phyloP scores from a whole-genome alignment of 2,888 invertebrate species.

The Drosophila kokeensis region DNA sequence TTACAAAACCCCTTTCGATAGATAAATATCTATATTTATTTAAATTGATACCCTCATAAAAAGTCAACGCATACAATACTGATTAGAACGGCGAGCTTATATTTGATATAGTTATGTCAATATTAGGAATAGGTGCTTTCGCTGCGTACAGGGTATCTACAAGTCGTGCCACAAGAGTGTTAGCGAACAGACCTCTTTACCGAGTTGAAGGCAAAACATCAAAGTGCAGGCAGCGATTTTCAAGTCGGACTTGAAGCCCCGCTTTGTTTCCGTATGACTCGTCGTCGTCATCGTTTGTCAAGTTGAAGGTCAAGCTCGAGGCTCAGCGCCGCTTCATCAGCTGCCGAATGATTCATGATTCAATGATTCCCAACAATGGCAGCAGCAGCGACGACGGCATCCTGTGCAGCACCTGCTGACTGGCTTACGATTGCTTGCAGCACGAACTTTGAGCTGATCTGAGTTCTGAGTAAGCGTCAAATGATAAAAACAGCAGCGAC shows the following conservation, averaged over 20 bases:
- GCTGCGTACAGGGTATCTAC: background rate
- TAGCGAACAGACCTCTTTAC: background rate
- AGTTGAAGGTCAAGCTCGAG: conserved; percentile 72
- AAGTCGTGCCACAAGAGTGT: background rate
- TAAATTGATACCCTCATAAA: background rate
- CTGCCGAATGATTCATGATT: conserved; percentile 50
- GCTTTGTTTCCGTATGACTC: conserved; percentile 78
- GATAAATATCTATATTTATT: background rate
- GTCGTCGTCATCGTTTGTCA: conserved; percentile 50
- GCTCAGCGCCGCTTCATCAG: conserved; percentile 21
- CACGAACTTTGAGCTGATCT: conserved; percentile 9
- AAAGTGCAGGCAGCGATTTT: conserved; percentile 63
- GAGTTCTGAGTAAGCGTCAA: conserved; percentile 37
- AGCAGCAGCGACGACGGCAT: conserved; percentile 11
- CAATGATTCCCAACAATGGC: conserved; percentile 1
- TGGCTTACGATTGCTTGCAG: conserved; percentile 20
- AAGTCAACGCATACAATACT: background rate
- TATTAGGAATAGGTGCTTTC: background rate
- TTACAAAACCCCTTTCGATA: background rate
- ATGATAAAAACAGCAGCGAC: conserved; percentile 41
- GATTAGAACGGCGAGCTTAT: background rate
- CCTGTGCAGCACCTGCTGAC: conserved; percentile 53
- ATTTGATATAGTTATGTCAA: background rate
- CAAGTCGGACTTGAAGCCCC: conserved; percentile 48
- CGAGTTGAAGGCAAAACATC: conserved; percentile 71